These are phyloP conservation scores for Heteronetta atricapilla DNA, from an alignment of 2,113 vertebrate genomes.

Conservation along the genomic window DNA sequence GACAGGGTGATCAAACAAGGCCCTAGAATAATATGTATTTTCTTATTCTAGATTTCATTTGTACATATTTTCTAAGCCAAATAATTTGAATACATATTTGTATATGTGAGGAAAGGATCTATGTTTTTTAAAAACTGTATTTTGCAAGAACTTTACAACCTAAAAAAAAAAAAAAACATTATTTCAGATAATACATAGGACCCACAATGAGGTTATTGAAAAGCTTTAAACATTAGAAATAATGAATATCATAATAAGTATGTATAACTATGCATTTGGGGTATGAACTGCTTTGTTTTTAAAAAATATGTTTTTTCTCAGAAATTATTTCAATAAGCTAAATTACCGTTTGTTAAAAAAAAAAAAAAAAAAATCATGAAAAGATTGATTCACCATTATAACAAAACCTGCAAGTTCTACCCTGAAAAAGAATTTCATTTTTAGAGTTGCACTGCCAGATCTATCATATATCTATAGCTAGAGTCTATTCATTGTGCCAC, in stretches of 20 bases:
- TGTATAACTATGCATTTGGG: not conserved
- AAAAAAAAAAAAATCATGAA: rapidly evolving
- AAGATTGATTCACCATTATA: not conserved
- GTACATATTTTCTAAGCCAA: not conserved
- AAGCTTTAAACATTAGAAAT: not conserved
- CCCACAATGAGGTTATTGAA: not conserved
- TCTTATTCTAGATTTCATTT: not conserved
- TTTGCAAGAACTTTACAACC: not conserved
- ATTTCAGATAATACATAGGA: not conserved
- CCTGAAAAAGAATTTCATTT: not conserved
- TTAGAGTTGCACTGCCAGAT: not conserved
- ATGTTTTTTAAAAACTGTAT: not conserved
- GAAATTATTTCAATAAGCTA: not conserved
- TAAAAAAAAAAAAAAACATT: not conserved
- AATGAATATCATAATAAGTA: not conserved
- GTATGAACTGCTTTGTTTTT: not conserved
- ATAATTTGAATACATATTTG: not conserved
- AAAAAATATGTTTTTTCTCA: not conserved
- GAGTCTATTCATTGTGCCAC: not conserved
- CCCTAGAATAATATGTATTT: not conserved
- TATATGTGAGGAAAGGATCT: not conserved
- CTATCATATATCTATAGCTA: not conserved
- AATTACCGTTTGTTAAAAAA: not conserved
- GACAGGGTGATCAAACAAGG: not conserved
- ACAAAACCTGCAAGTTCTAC: not conserved